phyloP scores from a whole-genome alignment of 1,140 invertebrate genomes.

The Pseudobourletiella spinata region DNA sequence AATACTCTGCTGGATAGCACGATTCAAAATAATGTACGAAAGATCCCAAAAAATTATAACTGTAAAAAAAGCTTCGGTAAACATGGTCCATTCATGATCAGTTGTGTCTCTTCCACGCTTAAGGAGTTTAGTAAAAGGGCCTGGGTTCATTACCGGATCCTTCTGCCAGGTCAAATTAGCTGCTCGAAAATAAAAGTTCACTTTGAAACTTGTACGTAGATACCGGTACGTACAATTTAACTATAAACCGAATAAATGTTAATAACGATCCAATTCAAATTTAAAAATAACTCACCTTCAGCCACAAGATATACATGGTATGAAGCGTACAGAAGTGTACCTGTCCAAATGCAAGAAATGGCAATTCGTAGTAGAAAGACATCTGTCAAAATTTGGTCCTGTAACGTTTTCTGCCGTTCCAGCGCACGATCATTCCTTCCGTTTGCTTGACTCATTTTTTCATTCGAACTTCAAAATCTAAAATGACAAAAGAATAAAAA shows the following conservation, averaged over 20 bases:
- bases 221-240: neutral
- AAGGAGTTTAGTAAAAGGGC: conserved; percentile 30
- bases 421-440: no score
- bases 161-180: conserved; percentile 13
- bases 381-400: no score
- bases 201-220: neutral
- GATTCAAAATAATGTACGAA: conserved; percentile 41
- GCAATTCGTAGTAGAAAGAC: no score
- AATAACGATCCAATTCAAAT: neutral
- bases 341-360: conserved; percentile 15
- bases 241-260: neutral
- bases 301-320: conserved; percentile 25
- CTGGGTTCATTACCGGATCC: conserved; percentile 28
- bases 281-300: conserved; percentile 14
- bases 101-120: conserved; percentile 44
- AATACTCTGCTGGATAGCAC: neutral
- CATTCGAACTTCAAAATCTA: no score
- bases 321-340: conserved; percentile 22
- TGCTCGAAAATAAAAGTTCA: conserved; percentile 2
- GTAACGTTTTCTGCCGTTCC: no score
- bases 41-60: conserved; percentile 42
- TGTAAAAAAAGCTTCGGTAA: conserved; percentile 40
- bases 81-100: conserved; percentile 49
- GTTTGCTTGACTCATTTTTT: no score
- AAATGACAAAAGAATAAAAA: no score